Conservation (phyloP, 2,113 vertebrate species). For the Heterotilapia buettikoferi region DNA sequence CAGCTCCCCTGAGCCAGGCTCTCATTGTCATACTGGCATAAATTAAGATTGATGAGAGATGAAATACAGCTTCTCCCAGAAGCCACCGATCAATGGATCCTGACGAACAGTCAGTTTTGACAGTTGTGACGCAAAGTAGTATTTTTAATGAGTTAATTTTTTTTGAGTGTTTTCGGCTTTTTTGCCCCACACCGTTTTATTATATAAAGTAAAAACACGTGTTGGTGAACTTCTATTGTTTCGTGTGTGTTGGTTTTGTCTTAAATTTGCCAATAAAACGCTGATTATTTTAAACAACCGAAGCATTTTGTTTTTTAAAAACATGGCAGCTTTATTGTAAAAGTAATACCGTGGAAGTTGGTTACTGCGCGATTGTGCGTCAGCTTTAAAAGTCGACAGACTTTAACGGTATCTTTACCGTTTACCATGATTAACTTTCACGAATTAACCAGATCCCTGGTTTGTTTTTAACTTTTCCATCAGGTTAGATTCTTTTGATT, state of each 20-base stretch:
- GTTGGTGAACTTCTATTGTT: background rate
- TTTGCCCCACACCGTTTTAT: accelerated
- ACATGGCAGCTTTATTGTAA: background rate
- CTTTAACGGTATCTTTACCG: background rate
- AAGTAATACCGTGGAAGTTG: background rate
- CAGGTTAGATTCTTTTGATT: background rate
- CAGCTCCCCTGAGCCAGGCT: conserved; percentile 81
- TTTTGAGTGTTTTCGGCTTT: background rate
- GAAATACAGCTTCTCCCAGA: conserved; percentile 76
- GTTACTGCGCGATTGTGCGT: background rate
- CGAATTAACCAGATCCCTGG: background rate
- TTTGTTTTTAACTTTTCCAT: background rate
- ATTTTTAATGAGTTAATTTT: background rate
- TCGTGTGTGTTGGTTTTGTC: background rate
- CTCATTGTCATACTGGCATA: conserved; percentile 93
- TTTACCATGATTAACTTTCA: background rate
- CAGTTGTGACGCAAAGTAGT: conserved; percentile 74
- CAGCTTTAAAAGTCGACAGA: background rate
- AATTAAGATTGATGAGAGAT: conserved; percentile 99
- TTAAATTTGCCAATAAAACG: background rate
- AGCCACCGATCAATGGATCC: conserved; percentile 80
- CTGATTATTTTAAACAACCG: background rate
- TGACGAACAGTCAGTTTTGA: conserved; percentile 84
- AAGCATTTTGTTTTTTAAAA: background rate
- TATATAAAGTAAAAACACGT: background rate